A percentile compares a stretch with the other conserved stretches of the same genome.
Conservation (phyloP, 2,797 vertebrate species). For the Huso huso region DNA sequence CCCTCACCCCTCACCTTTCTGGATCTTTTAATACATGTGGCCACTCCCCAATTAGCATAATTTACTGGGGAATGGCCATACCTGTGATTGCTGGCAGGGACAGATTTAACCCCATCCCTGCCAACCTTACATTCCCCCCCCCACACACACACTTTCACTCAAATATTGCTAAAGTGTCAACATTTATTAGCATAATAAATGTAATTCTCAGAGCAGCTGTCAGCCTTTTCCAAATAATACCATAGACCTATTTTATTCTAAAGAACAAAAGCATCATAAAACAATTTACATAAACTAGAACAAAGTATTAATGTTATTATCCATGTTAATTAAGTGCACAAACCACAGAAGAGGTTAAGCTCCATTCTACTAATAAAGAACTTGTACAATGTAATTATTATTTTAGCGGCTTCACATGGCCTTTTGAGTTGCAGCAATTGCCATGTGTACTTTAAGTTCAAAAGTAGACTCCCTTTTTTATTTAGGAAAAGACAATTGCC, state of each 20-base stretch:
- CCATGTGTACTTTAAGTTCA: slow-evolving; percentile 8
- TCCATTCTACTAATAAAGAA: neutral
- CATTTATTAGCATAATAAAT: no score
- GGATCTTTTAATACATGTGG: no score
- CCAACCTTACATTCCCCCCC: no score
- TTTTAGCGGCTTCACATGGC: neutral
- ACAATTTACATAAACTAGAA: neutral
- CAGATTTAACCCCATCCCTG: no score
- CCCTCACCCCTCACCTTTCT: no score
- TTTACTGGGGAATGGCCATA: no score
- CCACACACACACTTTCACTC: no score
- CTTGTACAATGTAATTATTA: neutral
- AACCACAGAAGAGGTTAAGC: neutral
- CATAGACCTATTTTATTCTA: neutral
- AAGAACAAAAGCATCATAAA: neutral
- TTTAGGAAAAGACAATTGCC: slow-evolving; percentile 6
- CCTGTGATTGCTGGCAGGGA: no score
- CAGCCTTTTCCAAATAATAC: no score
- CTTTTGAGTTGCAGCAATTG: neutral
- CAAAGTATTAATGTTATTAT: neutral
- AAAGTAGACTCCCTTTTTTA: slow-evolving; percentile 10
- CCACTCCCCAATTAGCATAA: no score
- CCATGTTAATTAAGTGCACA: neutral
- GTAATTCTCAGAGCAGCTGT: no score
- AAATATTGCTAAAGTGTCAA: no score